Base-by-base conservation (phyloP, 2,113 vertebrate species). In the Phasianus colchicus region DNA sequence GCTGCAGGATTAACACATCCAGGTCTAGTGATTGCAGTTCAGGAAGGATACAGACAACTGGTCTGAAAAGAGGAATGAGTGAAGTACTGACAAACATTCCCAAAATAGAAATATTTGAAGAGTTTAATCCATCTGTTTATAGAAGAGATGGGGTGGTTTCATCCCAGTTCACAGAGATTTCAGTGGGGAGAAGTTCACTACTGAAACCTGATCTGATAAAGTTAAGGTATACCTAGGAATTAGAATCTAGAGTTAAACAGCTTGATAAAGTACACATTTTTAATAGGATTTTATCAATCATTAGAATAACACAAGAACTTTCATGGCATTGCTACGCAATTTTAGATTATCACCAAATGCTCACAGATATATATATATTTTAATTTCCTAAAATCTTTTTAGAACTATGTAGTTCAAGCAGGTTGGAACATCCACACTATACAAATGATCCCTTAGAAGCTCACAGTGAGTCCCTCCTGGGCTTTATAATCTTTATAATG, bases 61-160 rank as follows among this genome's bases (percentile, higher is more conserved):
- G 61, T 86, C 73, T 81, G 82, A 87, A 80, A 91, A 76, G n/a
- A 86, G 12, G 21, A 77, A 58, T 50, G 48, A 85, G 11, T 11
- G 13, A 77, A 86, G 14, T 17, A 64, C 18, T 72, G 20, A 48
- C 67, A 88, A 88, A 30, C 12, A 69, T 65, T 13, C 16, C 29
- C 20, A 15, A 67, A 91, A 77, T 25, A 67, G 55, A 93, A 90
- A 84, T 81, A 92, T 78, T 89, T 74, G 47, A 88, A 61, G 9
- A 75, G 82, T 75, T 55, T 58, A 76, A 43, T 69, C 55, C 67
- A 32, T 63, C 74, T 36, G 61, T 32, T 78, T 86, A 72, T 72
- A 57, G 86, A 88, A 90, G 70, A 72, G 13, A n/a, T 55, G 14
- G 12, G 82, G 27, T 77, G 83, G 27, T 32, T 91, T 74, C 16